Conservation (phyloP, 2,888 invertebrate species). For the Melolontha melolontha region DNA sequence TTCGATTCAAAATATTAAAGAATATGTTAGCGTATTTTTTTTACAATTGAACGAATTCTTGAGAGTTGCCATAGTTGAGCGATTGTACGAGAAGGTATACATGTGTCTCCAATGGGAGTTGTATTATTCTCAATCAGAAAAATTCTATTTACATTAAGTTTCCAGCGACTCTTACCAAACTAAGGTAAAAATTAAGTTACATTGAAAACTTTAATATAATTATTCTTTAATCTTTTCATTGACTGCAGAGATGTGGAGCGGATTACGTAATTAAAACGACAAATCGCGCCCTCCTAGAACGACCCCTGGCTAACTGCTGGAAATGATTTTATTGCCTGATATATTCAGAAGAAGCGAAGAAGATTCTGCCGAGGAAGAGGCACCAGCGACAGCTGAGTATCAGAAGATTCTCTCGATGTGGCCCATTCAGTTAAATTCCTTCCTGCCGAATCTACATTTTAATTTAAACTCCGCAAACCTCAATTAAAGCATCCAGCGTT, state of each 20-base stretch:
- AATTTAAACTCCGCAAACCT: slow-evolving; percentile 57
- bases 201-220: slow-evolving; percentile 13
- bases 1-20: no score
- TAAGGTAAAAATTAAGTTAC: no score
- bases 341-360: slow-evolving; percentile 40
- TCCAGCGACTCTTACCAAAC: no score
- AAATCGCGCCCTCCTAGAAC: slow-evolving; percentile 47
- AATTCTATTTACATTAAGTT: no score
- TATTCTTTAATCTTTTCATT: slow-evolving; percentile 36
- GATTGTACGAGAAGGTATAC: no score
- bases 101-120: no score
- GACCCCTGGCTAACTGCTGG: slow-evolving; percentile 37
- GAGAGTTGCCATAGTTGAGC: no score
- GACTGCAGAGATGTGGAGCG: slow-evolving; percentile 2
- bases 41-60: no score
- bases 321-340: slow-evolving; percentile 56
- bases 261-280: slow-evolving; percentile 38
- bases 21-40: no score
- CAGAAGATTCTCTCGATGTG: slow-evolving; percentile 41
- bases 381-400: neutral
- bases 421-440: slow-evolving; percentile 58
- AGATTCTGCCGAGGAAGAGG: slow-evolving; percentile 7
- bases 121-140: no score
- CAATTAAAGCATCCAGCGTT: slow-evolving; percentile 48
- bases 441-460: slow-evolving; percentile 59